Evolutionary conservation across 2,113 vertebrate species (phyloP).

Genomic region (Elanus axillaris): DNA sequence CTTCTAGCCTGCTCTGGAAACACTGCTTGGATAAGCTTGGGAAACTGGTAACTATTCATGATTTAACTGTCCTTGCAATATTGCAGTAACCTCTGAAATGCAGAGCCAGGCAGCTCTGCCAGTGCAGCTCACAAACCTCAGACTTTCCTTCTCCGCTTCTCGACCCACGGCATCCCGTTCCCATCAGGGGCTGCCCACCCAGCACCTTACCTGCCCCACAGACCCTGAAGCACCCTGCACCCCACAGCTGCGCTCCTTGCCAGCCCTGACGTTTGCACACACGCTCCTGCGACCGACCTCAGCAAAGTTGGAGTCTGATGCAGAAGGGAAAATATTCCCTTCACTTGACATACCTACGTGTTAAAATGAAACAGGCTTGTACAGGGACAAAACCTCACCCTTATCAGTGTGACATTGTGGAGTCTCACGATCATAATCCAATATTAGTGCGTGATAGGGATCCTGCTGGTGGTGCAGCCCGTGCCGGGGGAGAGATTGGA

Average conservation of each 20-base stretch:
- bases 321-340: conserved; percentile 64
- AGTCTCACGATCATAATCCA: conserved; percentile 50
- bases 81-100: not conserved
- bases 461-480: not conserved
- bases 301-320: conserved; percentile 33
- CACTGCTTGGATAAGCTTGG: not conserved
- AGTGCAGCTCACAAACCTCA: not conserved
- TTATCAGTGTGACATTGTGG: conserved; percentile 64
- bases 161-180: not conserved
- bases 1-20: not conserved
- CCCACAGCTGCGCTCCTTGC: not conserved
- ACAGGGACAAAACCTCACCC: not conserved
- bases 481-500: not conserved
- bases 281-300: not conserved
- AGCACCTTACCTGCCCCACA: not conserved
- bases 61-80: not conserved
- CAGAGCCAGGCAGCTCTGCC: not conserved
- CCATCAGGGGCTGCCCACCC: not conserved
- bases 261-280: not conserved
- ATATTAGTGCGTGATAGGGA: conserved; percentile 35
- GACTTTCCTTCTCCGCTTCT: not conserved
- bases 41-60: not conserved
- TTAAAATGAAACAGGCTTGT: conserved; percentile 47
- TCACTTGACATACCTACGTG: conserved; percentile 50
- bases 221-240: not conserved